Base-by-base conservation (phyloP, 37 sponge, comb jelly and placozoan species). In the Oscarella lobularis region DNA sequence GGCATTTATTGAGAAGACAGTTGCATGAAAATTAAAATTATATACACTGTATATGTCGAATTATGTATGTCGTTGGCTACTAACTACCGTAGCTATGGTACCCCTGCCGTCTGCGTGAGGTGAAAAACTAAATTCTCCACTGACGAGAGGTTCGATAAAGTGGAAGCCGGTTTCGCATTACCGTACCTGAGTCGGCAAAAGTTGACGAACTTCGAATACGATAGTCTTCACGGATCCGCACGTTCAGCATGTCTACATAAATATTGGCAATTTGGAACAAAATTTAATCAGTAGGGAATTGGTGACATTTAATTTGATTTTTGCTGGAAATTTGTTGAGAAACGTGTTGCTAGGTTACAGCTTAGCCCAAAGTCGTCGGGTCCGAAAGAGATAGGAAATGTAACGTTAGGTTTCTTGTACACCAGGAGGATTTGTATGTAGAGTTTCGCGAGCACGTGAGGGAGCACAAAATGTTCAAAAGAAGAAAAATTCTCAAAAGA, bases 61-160 rank as follows among this genome's bases (percentile, higher is more conserved):
- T n/a, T n/a, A n/a, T n/a, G n/a, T n/a, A n/a, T n/a, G n/a, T n/a
- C n/a, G n/a, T n/a, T n/a, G n/a, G n/a, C n/a, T n/a, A n/a, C n/a
- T n/a, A n/a, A n/a, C n/a, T n/a, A n/a, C n/a, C n/a, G n/a, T n/a
- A n/a, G n/a, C n/a, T n/a, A n/a, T n/a, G n/a, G n/a, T n/a, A n/a
- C n/a, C n/a, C n/a, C n/a, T n/a, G n/a, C n/a, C n/a, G n/a, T n/a
- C n/a, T n/a, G n/a, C n/a, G n/a, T n/a, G n/a, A n/a, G n/a, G n/a
- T n/a, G n/a, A n/a, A n/a, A n/a, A n/a, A n/a, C n/a, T n/a, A n/a
- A n/a, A n/a, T n/a, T n/a, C n/a, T n/a, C n/a, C n/a, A n/a, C n/a
- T n/a, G 94, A 93, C 30, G 94, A 89, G 37, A 90, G 88, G 71
- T 93, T 93, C 77, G 90, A 89, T 74, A 93, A 85, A 70, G 69